A percentile compares a stretch with the other conserved stretches of the same genome.
phyloP scores from a whole-genome alignment of 2,888 invertebrate species.

The Thelaira solivaga region DNA sequence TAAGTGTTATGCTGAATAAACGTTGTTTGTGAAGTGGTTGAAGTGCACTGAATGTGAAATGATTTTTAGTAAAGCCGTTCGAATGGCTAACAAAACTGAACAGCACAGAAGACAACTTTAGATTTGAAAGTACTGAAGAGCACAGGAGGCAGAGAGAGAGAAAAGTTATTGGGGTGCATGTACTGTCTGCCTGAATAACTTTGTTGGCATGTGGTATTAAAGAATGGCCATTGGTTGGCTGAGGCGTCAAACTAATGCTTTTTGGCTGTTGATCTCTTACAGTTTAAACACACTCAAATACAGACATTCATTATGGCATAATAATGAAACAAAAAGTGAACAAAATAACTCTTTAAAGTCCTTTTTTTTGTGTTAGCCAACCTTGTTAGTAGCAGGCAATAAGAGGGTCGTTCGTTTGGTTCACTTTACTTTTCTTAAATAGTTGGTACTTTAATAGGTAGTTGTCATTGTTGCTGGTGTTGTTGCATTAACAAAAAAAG shows the following conservation, averaged over 20 bases:
- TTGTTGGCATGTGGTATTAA: conserved; percentile 60
- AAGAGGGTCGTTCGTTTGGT: too few relatives aligned
- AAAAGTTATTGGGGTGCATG: conserved; percentile 42
- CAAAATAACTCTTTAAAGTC: conserved; percentile 48
- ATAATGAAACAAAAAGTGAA: neutral
- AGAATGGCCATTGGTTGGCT: conserved; percentile 56
- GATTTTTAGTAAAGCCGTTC: conserved; percentile 50
- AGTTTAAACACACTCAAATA: conserved; percentile 4
- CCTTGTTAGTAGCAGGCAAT: conserved; percentile 29
- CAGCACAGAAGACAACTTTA: neutral
- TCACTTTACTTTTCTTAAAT: conserved; percentile 19
- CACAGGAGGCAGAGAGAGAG: neutral
- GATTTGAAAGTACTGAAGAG: too few relatives aligned
- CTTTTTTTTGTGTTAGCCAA: conserved; percentile 8
- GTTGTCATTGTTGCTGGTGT: conserved; percentile 13
- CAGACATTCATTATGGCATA: neutral
- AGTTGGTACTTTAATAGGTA: conserved; percentile 14
- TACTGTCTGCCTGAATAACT: conserved; percentile 58
- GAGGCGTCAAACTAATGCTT: conserved; percentile 63
- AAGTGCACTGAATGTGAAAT: conserved; percentile 62
- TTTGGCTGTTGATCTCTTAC: conserved; percentile 63
- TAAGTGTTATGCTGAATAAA: conserved; percentile 54
- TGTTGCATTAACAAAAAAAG: neutral
- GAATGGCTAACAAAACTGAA: conserved; percentile 29
- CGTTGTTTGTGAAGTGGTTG: conserved; percentile 48